Base-by-base conservation (phyloP, 1,140 invertebrate genomes). In the Drosophila albomicans region DNA sequence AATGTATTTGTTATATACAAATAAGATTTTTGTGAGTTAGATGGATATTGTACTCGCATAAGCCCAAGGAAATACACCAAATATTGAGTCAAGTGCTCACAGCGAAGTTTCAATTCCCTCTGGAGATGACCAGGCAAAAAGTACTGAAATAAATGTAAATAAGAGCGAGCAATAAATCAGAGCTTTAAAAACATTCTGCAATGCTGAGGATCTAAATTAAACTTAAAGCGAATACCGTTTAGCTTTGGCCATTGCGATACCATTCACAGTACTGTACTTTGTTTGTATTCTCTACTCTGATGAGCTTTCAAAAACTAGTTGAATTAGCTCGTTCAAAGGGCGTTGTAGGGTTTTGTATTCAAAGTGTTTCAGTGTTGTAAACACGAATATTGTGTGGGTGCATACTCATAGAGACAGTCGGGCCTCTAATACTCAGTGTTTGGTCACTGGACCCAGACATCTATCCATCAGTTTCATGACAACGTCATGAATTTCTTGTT, bases 381-480 rank as follows among this genome's bases (percentile, higher is more conserved):
- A 32, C 35, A 52, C 48, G 68, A 15, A 61, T 61, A 57, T 48
- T 41, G 25, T 30, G 46, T 61, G 49, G 46, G 28, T 51, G 57
- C 11, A n/a, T 32, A 51, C 52, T 13, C 35, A 54, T 13, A 1
- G 4, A 35, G 51, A 52, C 66, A 68, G 70, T 45, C 5, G 25
- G 41, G 35, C 35, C 41, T 30, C 46, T n/a, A 38, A 71, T 54
- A 54, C 59, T 52, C 51, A 63, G 49, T 38, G 68, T 71, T 71
- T 56, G 58, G 15, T 38, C 30, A 64, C 30, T 65, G 32, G 15
- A 49, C n/a, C 28, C 35, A 49, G 41, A 56, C 64, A 28, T 71
- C 77, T 69, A 87, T 87, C 82, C 79, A 87, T 82, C 82, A 88
- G 59, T 64, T 30, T 63, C 20, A 57, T 64, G 65, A 74, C 71